Evolutionary conservation across 2,113 vertebrate genomes (phyloP).

Genomic region (Podarcis muralis): DNA sequence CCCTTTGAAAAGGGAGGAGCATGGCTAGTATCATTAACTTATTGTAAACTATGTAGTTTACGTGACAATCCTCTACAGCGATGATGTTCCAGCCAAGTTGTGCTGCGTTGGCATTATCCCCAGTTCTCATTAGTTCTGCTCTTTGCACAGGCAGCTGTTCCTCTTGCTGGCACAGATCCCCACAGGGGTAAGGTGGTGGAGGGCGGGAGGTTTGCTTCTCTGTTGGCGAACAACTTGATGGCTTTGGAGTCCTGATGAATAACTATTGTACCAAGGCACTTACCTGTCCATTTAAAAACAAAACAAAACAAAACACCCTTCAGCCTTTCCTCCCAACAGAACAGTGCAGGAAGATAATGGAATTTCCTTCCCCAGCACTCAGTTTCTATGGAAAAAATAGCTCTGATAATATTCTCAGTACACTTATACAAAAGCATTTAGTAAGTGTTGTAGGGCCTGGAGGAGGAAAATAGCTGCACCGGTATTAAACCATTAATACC

Average conservation of each 20-base stretch:
- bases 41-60: neutral
- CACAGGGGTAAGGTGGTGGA: neutral
- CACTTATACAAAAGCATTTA: neutral
- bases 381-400: neutral
- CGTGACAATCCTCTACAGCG: neutral
- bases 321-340: neutral
- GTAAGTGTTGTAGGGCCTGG: no score
- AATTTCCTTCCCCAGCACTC: neutral
- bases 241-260: neutral
- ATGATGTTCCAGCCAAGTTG: neutral
- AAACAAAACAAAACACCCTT: no score
- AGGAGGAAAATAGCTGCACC: no score
- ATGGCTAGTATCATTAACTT: neutral
- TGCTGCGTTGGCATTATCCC: neutral
- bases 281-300: neutral
- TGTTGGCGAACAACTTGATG: neutral
- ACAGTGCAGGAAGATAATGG: neutral
- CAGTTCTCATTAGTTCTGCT: neutral
- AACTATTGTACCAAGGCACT: neutral
- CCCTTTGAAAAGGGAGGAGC: neutral
- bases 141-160: neutral
- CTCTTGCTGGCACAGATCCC: neutral
- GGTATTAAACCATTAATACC: neutral
- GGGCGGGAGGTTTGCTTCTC: neutral
- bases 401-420: neutral